Percentiles rank a stretch among this genome's conserved stretches.
Evolutionary conservation across 2,888 invertebrate genomes (phyloP).

Genomic region (Lypha dubia): DNA sequence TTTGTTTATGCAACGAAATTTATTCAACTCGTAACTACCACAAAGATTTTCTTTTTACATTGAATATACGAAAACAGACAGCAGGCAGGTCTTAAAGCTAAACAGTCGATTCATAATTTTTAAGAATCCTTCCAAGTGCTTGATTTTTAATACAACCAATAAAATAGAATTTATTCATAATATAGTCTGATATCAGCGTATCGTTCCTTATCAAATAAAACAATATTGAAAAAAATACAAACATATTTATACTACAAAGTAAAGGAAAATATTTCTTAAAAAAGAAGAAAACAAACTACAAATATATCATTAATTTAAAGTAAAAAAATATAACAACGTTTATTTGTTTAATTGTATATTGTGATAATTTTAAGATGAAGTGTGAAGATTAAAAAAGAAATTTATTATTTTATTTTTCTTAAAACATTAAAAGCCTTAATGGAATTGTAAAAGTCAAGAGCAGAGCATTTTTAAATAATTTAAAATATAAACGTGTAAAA

Average conservation of each 20-base stretch:
- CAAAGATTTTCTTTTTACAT: slow-evolving; percentile 2
- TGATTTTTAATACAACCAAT: slow-evolving; percentile 16
- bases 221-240: slow-evolving; percentile 47
- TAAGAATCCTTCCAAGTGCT: background rate
- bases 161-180: slow-evolving; percentile 55
- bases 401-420: background rate
- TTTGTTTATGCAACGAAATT: slow-evolving; percentile 58
- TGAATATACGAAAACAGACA: slow-evolving; percentile 6
- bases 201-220: slow-evolving; percentile 70
- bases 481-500: too few relatives aligned
- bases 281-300: slow-evolving; percentile 10
- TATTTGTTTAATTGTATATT: slow-evolving; percentile 59
- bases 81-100: slow-evolving; percentile 12
- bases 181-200: slow-evolving; percentile 71
- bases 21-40: slow-evolving; percentile 38
- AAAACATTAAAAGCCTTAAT: background rate
- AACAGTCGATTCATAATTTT: too few relatives aligned
- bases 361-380: slow-evolving; percentile 62
- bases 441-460: background rate
- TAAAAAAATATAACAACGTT: slow-evolving; percentile 20
- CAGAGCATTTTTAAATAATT: background rate
- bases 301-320: slow-evolving; percentile 49
- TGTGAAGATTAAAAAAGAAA: background rate
- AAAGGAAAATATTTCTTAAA: slow-evolving; percentile 30
- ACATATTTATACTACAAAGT: slow-evolving; percentile 51